These are phyloP conservation scores for Pogoniulus pusillus DNA, from an alignment of 2,797 vertebrate species.

Conservation along the genomic window DNA sequence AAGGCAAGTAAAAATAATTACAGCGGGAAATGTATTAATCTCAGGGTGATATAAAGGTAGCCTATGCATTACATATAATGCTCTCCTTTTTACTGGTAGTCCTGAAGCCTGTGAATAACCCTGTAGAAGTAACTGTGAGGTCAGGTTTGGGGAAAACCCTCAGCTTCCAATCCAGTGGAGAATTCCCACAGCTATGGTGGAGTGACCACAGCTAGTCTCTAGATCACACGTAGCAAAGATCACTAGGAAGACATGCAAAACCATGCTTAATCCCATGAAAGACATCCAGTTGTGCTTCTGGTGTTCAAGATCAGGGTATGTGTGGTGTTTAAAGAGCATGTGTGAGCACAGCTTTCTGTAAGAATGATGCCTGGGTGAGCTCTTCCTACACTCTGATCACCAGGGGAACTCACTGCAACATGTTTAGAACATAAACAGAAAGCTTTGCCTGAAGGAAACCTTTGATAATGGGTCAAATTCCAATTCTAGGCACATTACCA, in stretches of 20 bases:
- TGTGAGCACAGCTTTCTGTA: not conserved
- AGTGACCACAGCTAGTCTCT: not conserved
- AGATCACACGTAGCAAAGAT: not conserved
- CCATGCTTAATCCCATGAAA: not conserved
- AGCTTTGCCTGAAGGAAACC: not conserved
- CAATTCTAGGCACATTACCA: not conserved
- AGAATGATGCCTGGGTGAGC: not conserved
- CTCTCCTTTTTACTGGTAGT: not conserved
- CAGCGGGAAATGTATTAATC: not conserved
- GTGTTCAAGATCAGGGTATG: not conserved
- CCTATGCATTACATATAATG: no score
- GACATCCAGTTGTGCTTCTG: not conserved
- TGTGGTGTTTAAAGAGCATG: not conserved
- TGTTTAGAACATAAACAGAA: not conserved
- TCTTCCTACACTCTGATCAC: not conserved
- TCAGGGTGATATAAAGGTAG: not conserved
- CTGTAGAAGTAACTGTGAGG: not conserved
- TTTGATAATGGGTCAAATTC: not conserved
- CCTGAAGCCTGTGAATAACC: not conserved
- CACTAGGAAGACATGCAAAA: not conserved
- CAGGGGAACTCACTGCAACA: not conserved
- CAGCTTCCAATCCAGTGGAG: rapidly evolving
- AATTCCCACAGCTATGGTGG: not conserved
- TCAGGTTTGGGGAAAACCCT: not conserved
- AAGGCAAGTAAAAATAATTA: not conserved